A percentile compares a stretch with the other conserved stretches of the same genome.
Conservation (phyloP, 1,140 invertebrate species). For the Pseudomyrmex sp. region DNA sequence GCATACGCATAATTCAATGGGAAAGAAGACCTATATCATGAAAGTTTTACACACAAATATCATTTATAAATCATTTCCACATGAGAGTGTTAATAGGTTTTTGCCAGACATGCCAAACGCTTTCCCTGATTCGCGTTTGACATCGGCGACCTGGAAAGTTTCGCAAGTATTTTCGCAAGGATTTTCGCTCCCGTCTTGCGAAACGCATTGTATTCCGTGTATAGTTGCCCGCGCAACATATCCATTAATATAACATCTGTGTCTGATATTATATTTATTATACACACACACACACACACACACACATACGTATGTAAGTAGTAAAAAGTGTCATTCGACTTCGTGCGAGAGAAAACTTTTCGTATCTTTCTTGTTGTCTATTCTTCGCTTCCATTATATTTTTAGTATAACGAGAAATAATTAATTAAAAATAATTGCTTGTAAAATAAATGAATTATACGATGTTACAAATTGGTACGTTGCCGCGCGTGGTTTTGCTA, state of each 20-base stretch:
- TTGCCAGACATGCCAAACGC: conserved; percentile 31
- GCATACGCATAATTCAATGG: conserved; percentile 31
- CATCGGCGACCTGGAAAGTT: conserved; percentile 55
- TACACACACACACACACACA: conserved; percentile 13
- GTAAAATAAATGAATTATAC: background rate
- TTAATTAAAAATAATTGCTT: background rate
- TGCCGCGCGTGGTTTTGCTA: background rate
- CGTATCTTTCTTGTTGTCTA: background rate
- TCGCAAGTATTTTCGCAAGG: conserved; percentile 41
- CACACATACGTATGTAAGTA: background rate
- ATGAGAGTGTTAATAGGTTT: conserved; percentile 53
- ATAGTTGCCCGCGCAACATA: background rate
- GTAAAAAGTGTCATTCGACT: conserved; percentile 16
- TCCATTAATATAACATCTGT: conserved; percentile 58
- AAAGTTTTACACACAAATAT: conserved; percentile 37
- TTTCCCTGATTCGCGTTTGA: conserved; percentile 50
- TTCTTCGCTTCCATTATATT: no score
- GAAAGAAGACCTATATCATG: conserved; percentile 37
- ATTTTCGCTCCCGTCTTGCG: conserved; percentile 51
- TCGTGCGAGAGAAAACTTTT: conserved; percentile 13
- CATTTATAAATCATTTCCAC: conserved; percentile 58
- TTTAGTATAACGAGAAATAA: background rate
- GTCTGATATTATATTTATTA: conserved; percentile 3
- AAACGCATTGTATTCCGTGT: conserved; percentile 53
- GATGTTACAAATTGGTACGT: background rate